phyloP scores from a whole-genome alignment of 2,797 vertebrate species.

The Eulemur albifrons region DNA sequence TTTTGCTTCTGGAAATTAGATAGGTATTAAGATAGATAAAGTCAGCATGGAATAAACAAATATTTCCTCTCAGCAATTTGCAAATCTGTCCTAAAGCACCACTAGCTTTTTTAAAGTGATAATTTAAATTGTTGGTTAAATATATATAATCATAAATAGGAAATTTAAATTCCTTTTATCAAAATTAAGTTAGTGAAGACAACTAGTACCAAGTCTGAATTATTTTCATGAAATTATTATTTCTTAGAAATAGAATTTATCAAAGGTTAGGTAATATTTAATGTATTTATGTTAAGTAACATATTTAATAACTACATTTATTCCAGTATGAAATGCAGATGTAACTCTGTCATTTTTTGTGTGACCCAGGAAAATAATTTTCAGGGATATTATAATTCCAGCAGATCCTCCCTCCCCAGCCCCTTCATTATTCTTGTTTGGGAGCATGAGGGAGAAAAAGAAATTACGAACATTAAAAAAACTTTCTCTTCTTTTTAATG shows the following conservation, averaged over 20 bases:
- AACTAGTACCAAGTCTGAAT: background rate
- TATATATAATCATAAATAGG: background rate
- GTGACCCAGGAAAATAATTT: background rate
- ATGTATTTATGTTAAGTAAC: background rate
- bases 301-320: background rate
- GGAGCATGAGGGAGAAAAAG: background rate
- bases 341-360: background rate
- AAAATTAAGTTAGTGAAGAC: background rate
- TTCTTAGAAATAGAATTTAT: background rate
- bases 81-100: background rate
- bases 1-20: background rate
- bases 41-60: background rate
- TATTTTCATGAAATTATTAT: conserved; percentile 14
- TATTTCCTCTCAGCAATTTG: background rate
- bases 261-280: background rate
- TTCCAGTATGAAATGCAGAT: background rate
- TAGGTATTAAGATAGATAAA: background rate
- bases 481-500: background rate
- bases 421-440: background rate
- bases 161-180: conserved; percentile 6
- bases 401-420: background rate
- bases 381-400: background rate
- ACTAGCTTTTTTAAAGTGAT: background rate
- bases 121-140: background rate
- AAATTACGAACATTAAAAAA: background rate